Conservation (phyloP, 2,797 vertebrate species). For the Mionectes olivaceus region DNA sequence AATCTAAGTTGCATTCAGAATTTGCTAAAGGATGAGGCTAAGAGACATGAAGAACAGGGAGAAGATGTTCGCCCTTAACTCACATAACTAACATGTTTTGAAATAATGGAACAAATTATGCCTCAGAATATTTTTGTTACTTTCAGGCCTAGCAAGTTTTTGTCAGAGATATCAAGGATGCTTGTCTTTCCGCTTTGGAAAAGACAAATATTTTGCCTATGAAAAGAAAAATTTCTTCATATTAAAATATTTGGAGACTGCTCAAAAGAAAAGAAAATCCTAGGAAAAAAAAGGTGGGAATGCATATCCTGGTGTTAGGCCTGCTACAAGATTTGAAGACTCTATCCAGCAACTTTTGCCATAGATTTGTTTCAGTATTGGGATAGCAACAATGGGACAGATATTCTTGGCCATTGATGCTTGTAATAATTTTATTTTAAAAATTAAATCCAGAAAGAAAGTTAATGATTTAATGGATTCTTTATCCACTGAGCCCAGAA, state of each 20-base stretch:
- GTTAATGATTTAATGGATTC: not conserved
- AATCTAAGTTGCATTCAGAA: not conserved
- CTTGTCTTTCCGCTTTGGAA: not conserved
- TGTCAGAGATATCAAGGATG: not conserved
- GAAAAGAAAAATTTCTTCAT: not conserved
- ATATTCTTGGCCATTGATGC: slow-evolving; percentile 2
- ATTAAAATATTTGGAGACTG: not conserved
- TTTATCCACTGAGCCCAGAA: not conserved
- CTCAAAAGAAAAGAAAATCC: not conserved
- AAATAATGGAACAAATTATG: not conserved
- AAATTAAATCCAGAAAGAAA: not conserved
- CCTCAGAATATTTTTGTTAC: not conserved
- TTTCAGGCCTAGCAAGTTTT: not conserved
- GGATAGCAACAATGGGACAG: not conserved
- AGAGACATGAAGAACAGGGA: not conserved
- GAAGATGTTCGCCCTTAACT: not conserved
- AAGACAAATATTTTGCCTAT: not conserved
- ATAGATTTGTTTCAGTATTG: not conserved
- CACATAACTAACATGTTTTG: not conserved
- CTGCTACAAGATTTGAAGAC: not conserved
- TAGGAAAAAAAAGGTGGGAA: not conserved
- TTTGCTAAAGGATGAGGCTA: not conserved
- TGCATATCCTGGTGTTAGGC: not conserved
- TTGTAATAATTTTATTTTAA: not conserved
- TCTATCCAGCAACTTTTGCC: not conserved